Percentiles rank a stretch among this genome's conserved stretches.
phyloP scores from a whole-genome alignment of 2,113 vertebrate species.

The Rhea pennata region DNA sequence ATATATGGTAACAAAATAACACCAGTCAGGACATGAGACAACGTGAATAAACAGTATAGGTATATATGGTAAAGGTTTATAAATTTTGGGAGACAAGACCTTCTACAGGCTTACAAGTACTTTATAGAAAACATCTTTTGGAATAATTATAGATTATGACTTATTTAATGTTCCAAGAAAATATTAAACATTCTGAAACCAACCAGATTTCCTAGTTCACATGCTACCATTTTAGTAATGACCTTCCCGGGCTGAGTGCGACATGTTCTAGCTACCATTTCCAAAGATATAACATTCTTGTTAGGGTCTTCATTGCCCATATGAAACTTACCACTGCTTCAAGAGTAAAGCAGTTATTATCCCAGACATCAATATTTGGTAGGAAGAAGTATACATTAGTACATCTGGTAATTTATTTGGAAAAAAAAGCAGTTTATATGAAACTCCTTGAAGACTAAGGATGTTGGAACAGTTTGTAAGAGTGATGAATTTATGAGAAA shows the following conservation, averaged over 20 bases:
- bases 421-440: background rate
- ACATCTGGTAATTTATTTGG: background rate
- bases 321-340: background rate
- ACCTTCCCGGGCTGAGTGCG: background rate
- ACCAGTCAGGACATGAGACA: background rate
- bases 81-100: background rate
- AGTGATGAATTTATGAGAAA: background rate
- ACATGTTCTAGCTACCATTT: background rate
- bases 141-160: background rate
- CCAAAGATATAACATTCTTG: background rate
- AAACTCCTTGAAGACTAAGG: background rate
- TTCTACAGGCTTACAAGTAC: background rate
- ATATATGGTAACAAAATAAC: background rate
- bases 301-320: background rate
- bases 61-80: background rate
- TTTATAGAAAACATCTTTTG: background rate
- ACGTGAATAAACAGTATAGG: background rate
- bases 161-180: background rate
- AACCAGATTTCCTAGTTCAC: background rate
- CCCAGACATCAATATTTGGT: background rate
- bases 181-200: background rate
- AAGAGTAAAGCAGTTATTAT: background rate
- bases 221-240: accelerated
- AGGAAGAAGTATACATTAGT: background rate
- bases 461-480: background rate